Conservation (phyloP, 1,140 invertebrate species). For the Thereuonema tuberculata region DNA sequence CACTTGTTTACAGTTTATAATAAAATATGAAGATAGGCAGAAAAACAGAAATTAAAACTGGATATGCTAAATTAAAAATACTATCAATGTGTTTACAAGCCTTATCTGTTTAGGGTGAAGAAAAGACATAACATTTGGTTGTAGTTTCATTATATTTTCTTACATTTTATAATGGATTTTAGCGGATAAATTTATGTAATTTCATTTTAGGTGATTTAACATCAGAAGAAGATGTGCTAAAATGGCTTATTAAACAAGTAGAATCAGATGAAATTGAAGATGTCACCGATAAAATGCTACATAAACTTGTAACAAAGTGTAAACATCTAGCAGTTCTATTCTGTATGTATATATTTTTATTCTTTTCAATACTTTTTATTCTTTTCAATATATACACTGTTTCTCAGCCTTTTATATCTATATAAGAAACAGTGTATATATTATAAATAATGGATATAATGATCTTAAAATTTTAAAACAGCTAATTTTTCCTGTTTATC, state of each 20-base stretch:
- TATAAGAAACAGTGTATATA: background rate
- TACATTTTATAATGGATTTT: background rate
- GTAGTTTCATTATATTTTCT: background rate
- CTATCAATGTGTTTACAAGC: too few relatives aligned
- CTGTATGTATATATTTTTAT: slow-evolving; percentile 48
- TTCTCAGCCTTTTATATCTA: slow-evolving; percentile 15
- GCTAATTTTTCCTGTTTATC: too few relatives aligned
- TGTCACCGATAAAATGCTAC: slow-evolving; percentile 55
- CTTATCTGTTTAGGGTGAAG: too few relatives aligned
- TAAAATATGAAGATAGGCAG: too few relatives aligned
- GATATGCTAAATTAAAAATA: too few relatives aligned
- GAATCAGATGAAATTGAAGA: slow-evolving; percentile 86
- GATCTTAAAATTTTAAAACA: too few relatives aligned
- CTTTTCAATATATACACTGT: slow-evolving; percentile 10
- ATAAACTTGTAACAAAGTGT: slow-evolving; percentile 74
- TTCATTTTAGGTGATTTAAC: slow-evolving; percentile 61
- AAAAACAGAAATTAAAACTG: too few relatives aligned
- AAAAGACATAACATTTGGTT: too few relatives aligned
- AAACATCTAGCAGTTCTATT: slow-evolving; percentile 84
- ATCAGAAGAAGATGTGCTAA: slow-evolving; percentile 78
- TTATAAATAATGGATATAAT: slow-evolving; percentile 57
- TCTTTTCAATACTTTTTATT: too few relatives aligned
- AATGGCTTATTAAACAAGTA: slow-evolving; percentile 86
- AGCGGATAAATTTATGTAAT: background rate
- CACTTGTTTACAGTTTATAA: too few relatives aligned